Base-by-base conservation (phyloP, 1,140 invertebrate genomes). In the Megathymus violae region DNA sequence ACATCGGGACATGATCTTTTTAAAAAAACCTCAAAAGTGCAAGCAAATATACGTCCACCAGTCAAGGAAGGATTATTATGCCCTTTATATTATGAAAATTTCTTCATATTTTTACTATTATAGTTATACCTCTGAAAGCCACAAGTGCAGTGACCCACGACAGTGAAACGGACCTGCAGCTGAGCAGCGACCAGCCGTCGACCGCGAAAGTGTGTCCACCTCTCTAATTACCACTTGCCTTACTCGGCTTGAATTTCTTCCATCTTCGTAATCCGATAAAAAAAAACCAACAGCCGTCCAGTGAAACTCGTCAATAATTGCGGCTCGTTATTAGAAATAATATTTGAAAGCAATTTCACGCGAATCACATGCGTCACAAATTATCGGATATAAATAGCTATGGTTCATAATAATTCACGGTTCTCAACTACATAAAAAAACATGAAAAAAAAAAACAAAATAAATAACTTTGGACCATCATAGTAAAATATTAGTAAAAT, bases 151-250 rank as follows among this genome's bases (percentile, higher is more conserved):
- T 79, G 81, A 82, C 83, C 80, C 76, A 68, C 62, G 64, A 71
- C 74, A 75, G 79, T 74, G 80, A 82, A 86, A 86, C 77, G 68
- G 72, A 70, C 62, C 62, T 73, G 66, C 68, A 76, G 70, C 60
- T 76, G 78, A 78, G 72, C 78, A 75, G 71, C 56, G 71, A 64
- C 70, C 68, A 74, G 69, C 74, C 67, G 59, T 67, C 64, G 75
- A 71, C 72, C 74, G 82, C 76, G 86, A 89, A 89, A 89, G 86
- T 83, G 71, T 62, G 52, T 54, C 64, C 64, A 67, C 75, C 74
- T 86, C 80, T 87, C 81, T 81, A 80, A 82, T 87, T 82, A 82
- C 78, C 72, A 73, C 69, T 78, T 71, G 64, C 74, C 75, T 74
- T 78, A 76, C 58, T 62, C 63, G 48, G 64, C 56, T 68, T 62